Evolutionary conservation across 2,797 vertebrate species (phyloP).

Genomic region (Cygnus olor): DNA sequence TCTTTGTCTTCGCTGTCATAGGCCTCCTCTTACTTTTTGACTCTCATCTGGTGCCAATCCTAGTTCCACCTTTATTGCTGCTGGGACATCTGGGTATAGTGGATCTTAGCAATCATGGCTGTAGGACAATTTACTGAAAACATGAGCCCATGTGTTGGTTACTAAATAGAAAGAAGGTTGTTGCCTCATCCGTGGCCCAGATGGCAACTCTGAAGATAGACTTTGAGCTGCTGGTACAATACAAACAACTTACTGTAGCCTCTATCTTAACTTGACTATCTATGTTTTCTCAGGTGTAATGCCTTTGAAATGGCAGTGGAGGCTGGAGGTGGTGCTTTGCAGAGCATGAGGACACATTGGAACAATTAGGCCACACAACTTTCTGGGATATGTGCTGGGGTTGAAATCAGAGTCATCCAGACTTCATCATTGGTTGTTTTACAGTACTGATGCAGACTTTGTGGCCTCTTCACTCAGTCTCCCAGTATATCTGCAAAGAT

Average conservation of each 20-base stretch:
- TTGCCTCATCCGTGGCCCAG: not conserved
- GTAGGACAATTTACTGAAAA: not conserved
- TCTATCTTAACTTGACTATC: not conserved
- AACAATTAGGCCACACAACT: not conserved
- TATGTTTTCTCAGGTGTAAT: not conserved
- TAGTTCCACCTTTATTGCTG: not conserved
- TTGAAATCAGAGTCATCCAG: fast-evolving
- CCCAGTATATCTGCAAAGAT: not conserved
- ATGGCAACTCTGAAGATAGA: not conserved
- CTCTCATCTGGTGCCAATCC: not conserved
- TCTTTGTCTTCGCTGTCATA: not conserved
- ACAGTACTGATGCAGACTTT: not conserved
- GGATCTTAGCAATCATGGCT: not conserved
- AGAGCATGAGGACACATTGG: not conserved
- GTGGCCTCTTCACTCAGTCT: not conserved
- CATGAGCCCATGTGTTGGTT: not conserved
- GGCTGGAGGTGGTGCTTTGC: not conserved
- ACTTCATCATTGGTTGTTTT: fast-evolving
- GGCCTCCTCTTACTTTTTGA: not conserved
- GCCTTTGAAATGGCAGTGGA: not conserved
- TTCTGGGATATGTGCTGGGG: not conserved
- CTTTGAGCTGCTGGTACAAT: not conserved
- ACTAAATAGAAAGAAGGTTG: not conserved
- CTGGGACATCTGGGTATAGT: not conserved
- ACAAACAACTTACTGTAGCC: not conserved